Evolutionary conservation across 2,113 vertebrate genomes (phyloP), one percentile per base, ranked within the genome.

Genomic region (Terrapene triunguis): DNA sequence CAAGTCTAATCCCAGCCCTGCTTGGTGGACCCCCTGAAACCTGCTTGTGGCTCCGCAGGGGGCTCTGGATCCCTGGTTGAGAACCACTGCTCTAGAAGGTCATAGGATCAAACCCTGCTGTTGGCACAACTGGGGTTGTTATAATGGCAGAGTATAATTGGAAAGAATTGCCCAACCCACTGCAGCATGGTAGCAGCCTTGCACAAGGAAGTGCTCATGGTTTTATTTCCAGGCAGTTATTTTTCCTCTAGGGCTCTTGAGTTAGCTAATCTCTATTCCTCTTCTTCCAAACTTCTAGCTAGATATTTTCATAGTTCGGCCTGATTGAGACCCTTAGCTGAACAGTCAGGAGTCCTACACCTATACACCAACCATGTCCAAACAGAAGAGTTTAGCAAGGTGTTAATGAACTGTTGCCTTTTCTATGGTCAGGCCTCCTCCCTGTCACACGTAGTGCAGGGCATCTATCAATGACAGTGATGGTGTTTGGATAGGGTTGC

Each of bases 381-480:
- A 2, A 3, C 9, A 44, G 47, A 80, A 19, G 79, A 85, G 11
- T 29, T 93, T 79, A 92, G 81, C 35, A 19, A 51, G 72, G 84
- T 85, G 24, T 48, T 84, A 89, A 69, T 22, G 51, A 57, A 16
- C 53, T 80, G 27, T 29, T 87, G 2, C 0, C 84, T 83, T 89
- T 88, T 87, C 88, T 87, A 94, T 69, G 89, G 76, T 54, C 29
- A 94, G 38, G 10, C 83, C 5, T 74, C 65, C 22, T 62, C 8
- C 55, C 48, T 95, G 57, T 22, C 84, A 76, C 7, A 4, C 5
- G 83, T 50, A 17, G 72, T 80, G 83, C 25, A 65, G 29, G 57
- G 51, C n/a, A 57, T 87, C 80, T 19, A 87, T n/a, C 74, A 17
- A 76, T 76, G 42, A 44, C 6, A 27, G 74, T 17, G 89, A 29